phyloP scores from a whole-genome alignment of 1,140 invertebrate species.

The Drosophila tsacasi region DNA sequence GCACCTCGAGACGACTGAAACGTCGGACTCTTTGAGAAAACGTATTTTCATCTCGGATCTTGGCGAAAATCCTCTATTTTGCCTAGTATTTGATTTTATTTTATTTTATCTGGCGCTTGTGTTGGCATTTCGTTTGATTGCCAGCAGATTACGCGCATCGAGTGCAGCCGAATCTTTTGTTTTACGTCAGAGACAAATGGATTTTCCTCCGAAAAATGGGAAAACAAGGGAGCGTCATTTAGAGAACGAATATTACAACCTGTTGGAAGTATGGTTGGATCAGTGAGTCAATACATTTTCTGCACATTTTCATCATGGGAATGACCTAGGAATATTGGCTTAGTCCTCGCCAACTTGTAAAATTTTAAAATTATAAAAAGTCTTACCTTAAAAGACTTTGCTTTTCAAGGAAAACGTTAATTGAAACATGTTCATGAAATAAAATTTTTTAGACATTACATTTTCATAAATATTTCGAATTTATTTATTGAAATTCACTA shows the following conservation, averaged over 20 bases:
- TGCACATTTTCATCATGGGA: neutral
- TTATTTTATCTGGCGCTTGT: slow-evolving; percentile 51
- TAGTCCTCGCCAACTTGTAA: too few relatives aligned
- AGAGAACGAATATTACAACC: neutral
- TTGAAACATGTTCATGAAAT: neutral
- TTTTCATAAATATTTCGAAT: neutral
- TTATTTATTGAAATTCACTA: neutral
- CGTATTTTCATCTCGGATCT: slow-evolving; percentile 61
- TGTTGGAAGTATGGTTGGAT: slow-evolving; percentile 10
- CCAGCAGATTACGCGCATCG: slow-evolving; percentile 55
- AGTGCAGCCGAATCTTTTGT: slow-evolving; percentile 44
- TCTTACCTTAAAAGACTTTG: neutral
- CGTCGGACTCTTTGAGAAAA: slow-evolving; percentile 64
- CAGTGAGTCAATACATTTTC: neutral
- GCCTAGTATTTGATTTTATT: slow-evolving; percentile 55
- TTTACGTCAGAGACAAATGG: slow-evolving; percentile 59
- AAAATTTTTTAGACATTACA: too few relatives aligned
- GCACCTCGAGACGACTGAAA: slow-evolving; percentile 65
- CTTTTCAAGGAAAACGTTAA: neutral
- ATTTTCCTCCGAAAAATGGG: slow-evolving; percentile 1
- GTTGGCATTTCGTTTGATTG: slow-evolving; percentile 45
- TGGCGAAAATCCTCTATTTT: slow-evolving; percentile 49
- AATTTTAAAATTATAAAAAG: too few relatives aligned
- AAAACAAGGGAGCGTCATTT: neutral
- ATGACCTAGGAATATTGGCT: neutral